Percentiles rank a stretch among this genome's conserved stretches.
phyloP scores from a whole-genome alignment of 1,140 invertebrate species.

The Drosophila mayri region DNA sequence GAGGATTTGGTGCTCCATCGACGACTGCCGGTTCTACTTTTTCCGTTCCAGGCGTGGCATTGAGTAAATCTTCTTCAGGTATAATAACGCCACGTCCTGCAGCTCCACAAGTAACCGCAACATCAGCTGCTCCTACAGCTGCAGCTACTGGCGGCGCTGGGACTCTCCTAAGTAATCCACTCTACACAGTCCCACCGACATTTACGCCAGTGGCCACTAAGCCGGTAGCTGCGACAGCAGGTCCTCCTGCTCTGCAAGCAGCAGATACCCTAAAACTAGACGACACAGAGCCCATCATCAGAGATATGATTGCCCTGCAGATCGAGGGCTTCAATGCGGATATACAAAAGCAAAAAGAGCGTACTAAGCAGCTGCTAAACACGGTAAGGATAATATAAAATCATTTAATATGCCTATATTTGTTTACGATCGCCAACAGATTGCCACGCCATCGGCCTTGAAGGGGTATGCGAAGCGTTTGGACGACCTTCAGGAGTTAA shows the following conservation, averaged over 20 bases:
- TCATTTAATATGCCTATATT: neutral
- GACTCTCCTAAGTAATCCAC: slow-evolving; percentile 48
- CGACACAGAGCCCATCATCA: slow-evolving; percentile 67
- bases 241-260: neutral
- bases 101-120: neutral
- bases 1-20: slow-evolving; percentile 20
- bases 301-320: slow-evolving; percentile 85
- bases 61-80: slow-evolving; percentile 5
- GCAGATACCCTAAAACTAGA: slow-evolving; percentile 39
- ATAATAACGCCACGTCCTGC: neutral
- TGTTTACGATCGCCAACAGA: slow-evolving; percentile 55
- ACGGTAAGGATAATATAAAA: slow-evolving; percentile 75
- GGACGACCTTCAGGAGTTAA: slow-evolving; percentile 86
- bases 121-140: neutral
- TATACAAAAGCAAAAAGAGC: slow-evolving; percentile 86
- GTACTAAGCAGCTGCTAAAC: slow-evolving; percentile 85
- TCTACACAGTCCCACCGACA: slow-evolving; percentile 72
- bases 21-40: slow-evolving; percentile 20
- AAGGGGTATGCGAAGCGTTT: slow-evolving; percentile 85
- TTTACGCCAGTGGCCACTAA: slow-evolving; percentile 56
- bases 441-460: slow-evolving; percentile 86
- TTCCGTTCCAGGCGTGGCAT: slow-evolving; percentile 6
- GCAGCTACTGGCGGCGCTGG: neutral
- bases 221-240: neutral
- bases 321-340: slow-evolving; percentile 88